These are phyloP conservation scores for Metallyticus violacea DNA, from an alignment of 2,888 invertebrate species.

Conservation along the genomic window DNA sequence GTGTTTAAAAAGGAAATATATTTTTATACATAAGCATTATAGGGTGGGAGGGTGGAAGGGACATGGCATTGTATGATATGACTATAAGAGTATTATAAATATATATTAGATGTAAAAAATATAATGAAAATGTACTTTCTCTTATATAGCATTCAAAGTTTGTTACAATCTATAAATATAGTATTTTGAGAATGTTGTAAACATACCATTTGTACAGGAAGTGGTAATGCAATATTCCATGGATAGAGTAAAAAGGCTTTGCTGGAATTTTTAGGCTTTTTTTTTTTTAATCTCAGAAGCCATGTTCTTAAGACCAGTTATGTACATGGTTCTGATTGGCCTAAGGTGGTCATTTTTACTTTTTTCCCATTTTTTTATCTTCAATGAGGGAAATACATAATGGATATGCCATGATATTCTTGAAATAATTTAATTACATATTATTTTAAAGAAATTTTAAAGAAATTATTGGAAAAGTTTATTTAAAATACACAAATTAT, in stretches of 20 bases:
- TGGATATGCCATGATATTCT: background rate
- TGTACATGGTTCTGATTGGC: background rate
- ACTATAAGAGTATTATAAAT: constrained; percentile 8
- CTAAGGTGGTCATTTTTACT: background rate
- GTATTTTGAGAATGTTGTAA: constrained; percentile 1
- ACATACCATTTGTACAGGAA: background rate
- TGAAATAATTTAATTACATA: background rate
- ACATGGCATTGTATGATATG: background rate
- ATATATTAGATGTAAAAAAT: constrained; percentile 4
- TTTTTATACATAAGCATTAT: constrained; percentile 8
- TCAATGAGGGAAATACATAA: background rate
- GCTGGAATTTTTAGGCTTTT: background rate
- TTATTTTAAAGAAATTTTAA: background rate
- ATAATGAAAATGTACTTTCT: background rate
- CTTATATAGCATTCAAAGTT: background rate
- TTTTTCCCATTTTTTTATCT: background rate
- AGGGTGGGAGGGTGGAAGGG: background rate
- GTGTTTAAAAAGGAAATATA: constrained; percentile 7
- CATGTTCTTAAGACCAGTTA: too few relatives aligned
- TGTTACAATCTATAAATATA: background rate
- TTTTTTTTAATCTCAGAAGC: background rate
- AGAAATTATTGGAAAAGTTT: background rate
- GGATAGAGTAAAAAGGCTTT: background rate
- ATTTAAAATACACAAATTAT: background rate
- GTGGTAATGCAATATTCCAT: background rate